Conservation (phyloP, 2,797 vertebrate genomes). For the Pachyuromys duprasi region DNA sequence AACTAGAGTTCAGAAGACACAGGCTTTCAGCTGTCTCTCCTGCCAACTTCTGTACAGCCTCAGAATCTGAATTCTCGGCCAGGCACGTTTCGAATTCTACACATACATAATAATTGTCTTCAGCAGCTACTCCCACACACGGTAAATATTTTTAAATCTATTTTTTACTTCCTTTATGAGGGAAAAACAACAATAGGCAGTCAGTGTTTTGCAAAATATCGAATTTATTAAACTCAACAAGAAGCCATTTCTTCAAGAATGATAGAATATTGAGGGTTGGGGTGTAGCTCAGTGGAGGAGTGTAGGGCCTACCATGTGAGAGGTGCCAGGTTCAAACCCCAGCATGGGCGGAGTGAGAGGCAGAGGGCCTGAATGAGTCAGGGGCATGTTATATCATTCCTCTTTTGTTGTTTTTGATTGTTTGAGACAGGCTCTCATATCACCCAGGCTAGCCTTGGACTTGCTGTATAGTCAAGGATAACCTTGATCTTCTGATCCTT, state of each 20-base stretch:
- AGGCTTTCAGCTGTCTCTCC: background rate
- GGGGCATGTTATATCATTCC: background rate
- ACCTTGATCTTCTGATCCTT: background rate
- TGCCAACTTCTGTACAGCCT: background rate
- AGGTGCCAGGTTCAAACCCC: background rate
- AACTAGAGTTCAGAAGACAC: background rate
- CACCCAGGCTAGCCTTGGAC: background rate
- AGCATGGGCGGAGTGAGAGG: background rate
- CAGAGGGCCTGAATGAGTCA: background rate
- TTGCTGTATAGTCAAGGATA: background rate
- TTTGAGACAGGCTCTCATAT: background rate
- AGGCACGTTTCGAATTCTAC: background rate
- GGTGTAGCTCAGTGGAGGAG: background rate
- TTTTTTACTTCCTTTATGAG: slow-evolving; percentile 21
- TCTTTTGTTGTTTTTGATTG: background rate
- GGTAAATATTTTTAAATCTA: background rate
- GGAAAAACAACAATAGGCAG: slow-evolving; percentile 35
- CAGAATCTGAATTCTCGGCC: background rate
- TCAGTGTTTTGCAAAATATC: slow-evolving; percentile 46
- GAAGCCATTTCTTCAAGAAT: background rate
- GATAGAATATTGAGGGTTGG: background rate
- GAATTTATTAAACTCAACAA: slow-evolving; percentile 39
- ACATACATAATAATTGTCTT: background rate
- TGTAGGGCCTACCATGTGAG: background rate
- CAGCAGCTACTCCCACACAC: background rate